A percentile compares a stretch with the other conserved stretches of the same genome.
Conservation (phyloP, 2,888 invertebrate genomes). For the Rhorus exstirpatorius region DNA sequence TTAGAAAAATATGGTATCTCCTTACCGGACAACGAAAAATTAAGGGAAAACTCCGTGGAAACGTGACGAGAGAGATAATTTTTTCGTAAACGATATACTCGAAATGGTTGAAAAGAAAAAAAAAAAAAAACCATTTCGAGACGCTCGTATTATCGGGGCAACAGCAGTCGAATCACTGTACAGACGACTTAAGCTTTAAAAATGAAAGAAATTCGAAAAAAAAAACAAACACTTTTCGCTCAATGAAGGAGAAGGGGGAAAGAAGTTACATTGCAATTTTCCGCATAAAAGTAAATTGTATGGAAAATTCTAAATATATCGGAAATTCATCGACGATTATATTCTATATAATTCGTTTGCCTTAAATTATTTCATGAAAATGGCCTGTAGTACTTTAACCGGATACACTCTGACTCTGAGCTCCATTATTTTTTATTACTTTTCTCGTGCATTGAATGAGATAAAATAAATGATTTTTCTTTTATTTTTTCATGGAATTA, state of each 20-base stretch:
- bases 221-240: background rate
- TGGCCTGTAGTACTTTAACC: too few species aligned
- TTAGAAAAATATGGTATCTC: constrained; percentile 67
- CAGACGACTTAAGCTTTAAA: constrained; percentile 16
- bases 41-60: constrained; percentile 34
- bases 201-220: background rate
- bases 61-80: constrained; percentile 3
- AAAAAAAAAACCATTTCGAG: too few species aligned
- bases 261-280: too few species aligned
- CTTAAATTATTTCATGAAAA: too few species aligned
- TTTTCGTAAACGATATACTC: constrained; percentile 21
- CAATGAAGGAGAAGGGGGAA: background rate
- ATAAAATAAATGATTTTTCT: too few species aligned
- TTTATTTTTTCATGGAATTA: too few species aligned
- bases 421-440: too few species aligned
- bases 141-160: constrained; percentile 51
- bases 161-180: constrained; percentile 26
- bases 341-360: too few species aligned
- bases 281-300: constrained; percentile 1
- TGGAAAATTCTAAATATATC: background rate
- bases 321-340: too few species aligned
- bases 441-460: too few species aligned
- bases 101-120: constrained; percentile 4
- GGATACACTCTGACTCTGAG: too few species aligned
- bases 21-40: constrained; percentile 48